Evolutionary conservation across 2,113 vertebrate species (phyloP).

Genomic region (Arizona elegans): DNA sequence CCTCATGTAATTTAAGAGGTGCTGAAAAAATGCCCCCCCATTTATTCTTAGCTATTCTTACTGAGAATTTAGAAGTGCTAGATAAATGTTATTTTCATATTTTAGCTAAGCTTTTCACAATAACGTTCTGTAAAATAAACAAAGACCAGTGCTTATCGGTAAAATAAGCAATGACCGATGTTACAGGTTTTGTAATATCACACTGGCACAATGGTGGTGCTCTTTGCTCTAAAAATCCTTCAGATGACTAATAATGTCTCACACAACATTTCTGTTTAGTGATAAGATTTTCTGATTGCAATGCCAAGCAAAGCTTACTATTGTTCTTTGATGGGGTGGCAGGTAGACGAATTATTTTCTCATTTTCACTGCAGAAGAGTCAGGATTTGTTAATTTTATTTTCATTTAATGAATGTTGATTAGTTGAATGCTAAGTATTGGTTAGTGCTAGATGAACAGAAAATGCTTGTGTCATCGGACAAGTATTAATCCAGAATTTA

Average conservation of each 20-base stretch:
- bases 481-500: constrained; percentile 17
- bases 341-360: constrained; percentile 20
- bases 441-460: background rate
- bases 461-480: background rate
- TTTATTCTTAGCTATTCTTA: background rate
- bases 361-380: constrained; percentile 31
- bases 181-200: background rate
- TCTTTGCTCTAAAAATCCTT: background rate
- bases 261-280: background rate
- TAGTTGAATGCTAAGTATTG: constrained; percentile 13
- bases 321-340: constrained; percentile 33
- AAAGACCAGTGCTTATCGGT: background rate
- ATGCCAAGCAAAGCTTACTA: constrained; percentile 25
- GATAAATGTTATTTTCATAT: background rate
- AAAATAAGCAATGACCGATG: background rate
- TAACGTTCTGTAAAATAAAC: background rate
- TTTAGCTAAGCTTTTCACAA: background rate
- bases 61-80: background rate
- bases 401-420: constrained; percentile 16
- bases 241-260: background rate
- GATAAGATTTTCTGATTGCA: background rate
- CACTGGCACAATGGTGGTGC: background rate
- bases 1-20: background rate
- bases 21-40: background rate
- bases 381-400: constrained; percentile 11